Evolutionary conservation across 2,888 invertebrate genomes (phyloP).

Genomic region (Metellina segmentata): DNA sequence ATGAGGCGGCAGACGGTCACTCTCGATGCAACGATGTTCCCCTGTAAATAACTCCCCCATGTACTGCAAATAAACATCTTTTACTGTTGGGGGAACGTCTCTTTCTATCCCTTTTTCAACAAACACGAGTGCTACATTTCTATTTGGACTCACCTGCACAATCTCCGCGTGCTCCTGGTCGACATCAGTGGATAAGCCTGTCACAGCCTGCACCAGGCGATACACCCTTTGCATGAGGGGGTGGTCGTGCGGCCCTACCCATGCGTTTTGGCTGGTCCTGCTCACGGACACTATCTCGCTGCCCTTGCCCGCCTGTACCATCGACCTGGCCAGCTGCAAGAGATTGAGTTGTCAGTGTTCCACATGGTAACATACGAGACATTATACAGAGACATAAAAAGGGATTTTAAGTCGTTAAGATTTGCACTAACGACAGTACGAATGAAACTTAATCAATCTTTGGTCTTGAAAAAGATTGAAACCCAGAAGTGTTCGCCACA

Average conservation of each 20-base stretch:
- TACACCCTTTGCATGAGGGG: slow-evolving; percentile 78
- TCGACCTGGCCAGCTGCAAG: slow-evolving; percentile 79
- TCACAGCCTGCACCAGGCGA: slow-evolving; percentile 78
- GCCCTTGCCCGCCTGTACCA: slow-evolving; percentile 79
- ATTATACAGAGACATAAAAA: neutral
- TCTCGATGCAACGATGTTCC: too few species aligned
- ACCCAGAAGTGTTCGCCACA: too few species aligned
- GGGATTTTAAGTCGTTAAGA: too few species aligned
- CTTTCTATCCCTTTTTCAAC: too few species aligned
- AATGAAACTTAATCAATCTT: too few species aligned
- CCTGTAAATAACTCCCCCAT: too few species aligned
- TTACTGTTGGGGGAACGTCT: too few species aligned
- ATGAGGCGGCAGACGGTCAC: too few species aligned
- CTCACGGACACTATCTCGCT: slow-evolving; percentile 79
- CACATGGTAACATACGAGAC: neutral
- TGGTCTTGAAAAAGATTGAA: too few species aligned
- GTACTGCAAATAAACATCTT: too few species aligned
- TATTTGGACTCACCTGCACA: slow-evolving; percentile 78
- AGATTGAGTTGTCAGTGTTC: neutral
- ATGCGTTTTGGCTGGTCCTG: slow-evolving; percentile 81
- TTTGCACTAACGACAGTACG: too few species aligned
- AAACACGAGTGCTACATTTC: too few species aligned
- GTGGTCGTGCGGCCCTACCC: slow-evolving; percentile 79
- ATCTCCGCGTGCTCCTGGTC: slow-evolving; percentile 78
- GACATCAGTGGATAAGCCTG: slow-evolving; percentile 79